Evolutionary conservation across 1,140 invertebrate genomes (phyloP).

Genomic region (Calliopsis andreniformis): DNA sequence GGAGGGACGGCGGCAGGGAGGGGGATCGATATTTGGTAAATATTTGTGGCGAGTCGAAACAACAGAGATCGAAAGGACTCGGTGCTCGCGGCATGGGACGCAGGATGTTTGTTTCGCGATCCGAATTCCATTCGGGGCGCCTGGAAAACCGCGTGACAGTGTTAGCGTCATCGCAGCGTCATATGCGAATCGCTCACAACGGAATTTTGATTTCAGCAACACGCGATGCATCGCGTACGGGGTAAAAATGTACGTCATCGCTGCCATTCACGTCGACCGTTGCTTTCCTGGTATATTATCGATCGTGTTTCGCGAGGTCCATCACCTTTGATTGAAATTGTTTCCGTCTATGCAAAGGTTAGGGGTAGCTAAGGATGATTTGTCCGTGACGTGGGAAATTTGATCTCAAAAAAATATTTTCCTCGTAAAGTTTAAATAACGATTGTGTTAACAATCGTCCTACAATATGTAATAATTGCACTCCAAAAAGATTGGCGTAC

Average conservation of each 20-base stretch:
- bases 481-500: too few species aligned
- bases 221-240: slow-evolving; percentile 12
- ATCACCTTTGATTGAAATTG: slow-evolving; percentile 41
- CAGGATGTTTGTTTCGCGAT: slow-evolving; percentile 53
- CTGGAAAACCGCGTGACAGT: slow-evolving; percentile 41
- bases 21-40: slow-evolving; percentile 68
- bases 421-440: too few species aligned
- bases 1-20: neutral
- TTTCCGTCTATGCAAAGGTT: slow-evolving; percentile 12
- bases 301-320: slow-evolving; percentile 24
- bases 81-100: neutral
- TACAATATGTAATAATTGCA: too few species aligned
- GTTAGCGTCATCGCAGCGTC: slow-evolving; percentile 40
- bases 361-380: neutral
- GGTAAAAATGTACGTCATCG: slow-evolving; percentile 56
- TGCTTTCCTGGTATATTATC: slow-evolving; percentile 1
- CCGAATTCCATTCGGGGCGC: slow-evolving; percentile 43
- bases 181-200: neutral
- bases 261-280: slow-evolving; percentile 40
- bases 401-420: neutral
- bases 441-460: too few species aligned
- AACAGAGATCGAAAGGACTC: slow-evolving; percentile 49
- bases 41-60: slow-evolving; percentile 67
- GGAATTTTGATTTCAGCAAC: slow-evolving; percentile 18
- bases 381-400: neutral